phyloP scores from a whole-genome alignment of 2,888 invertebrate genomes.

The Saturnia pavonia region DNA sequence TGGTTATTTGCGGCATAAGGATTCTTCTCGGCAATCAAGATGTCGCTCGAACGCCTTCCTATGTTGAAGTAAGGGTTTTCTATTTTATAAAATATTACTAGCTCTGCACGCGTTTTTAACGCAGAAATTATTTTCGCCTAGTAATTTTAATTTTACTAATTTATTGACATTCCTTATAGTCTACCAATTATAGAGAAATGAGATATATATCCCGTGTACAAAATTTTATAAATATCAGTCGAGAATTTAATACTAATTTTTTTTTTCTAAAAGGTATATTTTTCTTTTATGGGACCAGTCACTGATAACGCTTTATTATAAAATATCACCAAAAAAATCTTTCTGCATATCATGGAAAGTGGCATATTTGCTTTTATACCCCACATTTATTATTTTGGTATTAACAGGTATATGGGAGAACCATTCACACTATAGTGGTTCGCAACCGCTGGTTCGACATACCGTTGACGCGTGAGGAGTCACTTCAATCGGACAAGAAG shows the following conservation, averaged over 20 bases:
- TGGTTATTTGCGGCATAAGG: constrained; percentile 94
- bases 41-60: constrained; percentile 88
- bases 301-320: no score
- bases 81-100: background rate
- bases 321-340: no score
- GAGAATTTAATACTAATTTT: no score
- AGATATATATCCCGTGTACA: no score
- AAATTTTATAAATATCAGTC: no score
- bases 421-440: constrained; percentile 86
- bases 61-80: constrained; percentile 82
- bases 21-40: constrained; percentile 94
- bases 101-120: background rate
- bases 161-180: no score
- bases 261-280: no score
- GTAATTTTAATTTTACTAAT: no score
- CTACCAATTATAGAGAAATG: no score
- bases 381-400: background rate
- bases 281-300: no score
- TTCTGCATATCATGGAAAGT: no score
- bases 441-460: constrained; percentile 97
- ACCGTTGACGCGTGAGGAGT: constrained; percentile 96
- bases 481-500: constrained; percentile 94
- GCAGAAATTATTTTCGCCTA: no score
- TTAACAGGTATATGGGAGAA: constrained; percentile 85
- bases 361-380: background rate